Conservation (phyloP, 2,888 invertebrate genomes). For the Luperina testacea region DNA sequence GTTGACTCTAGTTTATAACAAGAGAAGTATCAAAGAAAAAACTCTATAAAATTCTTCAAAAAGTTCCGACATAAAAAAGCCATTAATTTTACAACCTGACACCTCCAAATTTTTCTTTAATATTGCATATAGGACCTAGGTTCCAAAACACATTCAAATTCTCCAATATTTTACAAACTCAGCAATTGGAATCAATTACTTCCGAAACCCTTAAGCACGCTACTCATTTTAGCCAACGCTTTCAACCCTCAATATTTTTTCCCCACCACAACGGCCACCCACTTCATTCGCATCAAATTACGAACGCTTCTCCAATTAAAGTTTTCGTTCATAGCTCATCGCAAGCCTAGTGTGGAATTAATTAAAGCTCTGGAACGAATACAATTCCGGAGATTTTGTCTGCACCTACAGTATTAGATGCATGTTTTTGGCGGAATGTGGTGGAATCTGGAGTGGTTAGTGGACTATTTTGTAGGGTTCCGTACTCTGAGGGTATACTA, state of each 20-base stretch:
- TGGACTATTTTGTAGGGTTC: background rate
- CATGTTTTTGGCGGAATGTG: slow-evolving; percentile 32
- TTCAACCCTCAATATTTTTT: background rate
- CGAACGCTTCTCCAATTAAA: slow-evolving; percentile 59
- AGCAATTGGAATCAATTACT: background rate
- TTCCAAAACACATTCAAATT: background rate
- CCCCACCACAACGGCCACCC: background rate
- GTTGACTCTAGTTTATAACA: too few relatives aligned
- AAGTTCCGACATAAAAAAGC: background rate
- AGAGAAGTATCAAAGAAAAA: too few relatives aligned
- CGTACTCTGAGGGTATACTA: background rate
- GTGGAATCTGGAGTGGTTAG: background rate
- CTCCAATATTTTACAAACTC: background rate
- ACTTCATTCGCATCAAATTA: slow-evolving; percentile 44
- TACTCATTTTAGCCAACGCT: background rate
- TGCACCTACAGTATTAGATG: slow-evolving; percentile 48
- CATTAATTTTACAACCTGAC: too few relatives aligned
- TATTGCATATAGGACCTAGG: too few relatives aligned
- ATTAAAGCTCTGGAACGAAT: slow-evolving; percentile 69
- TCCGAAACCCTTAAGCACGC: background rate
- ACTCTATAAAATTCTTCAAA: background rate
- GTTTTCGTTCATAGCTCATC: slow-evolving; percentile 52
- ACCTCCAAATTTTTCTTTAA: too few relatives aligned
- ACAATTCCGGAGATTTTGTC: slow-evolving; percentile 60
- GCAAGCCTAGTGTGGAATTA: slow-evolving; percentile 62